Evolutionary conservation across 1,140 invertebrate species (phyloP).

Genomic region (Nixonia krombeini): DNA sequence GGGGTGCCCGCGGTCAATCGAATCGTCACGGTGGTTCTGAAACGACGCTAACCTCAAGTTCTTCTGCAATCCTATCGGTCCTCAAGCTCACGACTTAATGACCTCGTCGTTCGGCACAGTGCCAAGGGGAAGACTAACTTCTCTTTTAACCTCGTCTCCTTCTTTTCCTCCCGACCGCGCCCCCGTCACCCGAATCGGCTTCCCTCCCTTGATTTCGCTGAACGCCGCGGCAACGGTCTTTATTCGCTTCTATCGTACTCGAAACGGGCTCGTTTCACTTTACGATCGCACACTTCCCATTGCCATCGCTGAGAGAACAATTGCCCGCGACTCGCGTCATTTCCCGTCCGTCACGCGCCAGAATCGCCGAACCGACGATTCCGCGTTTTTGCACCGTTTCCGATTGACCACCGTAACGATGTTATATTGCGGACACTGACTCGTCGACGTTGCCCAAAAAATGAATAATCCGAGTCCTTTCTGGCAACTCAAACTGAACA

Average conservation of each 20-base stretch:
- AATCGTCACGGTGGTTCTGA: constrained; percentile 40
- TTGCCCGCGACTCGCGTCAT: not conserved
- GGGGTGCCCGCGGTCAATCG: constrained; percentile 36
- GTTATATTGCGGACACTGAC: too few species aligned
- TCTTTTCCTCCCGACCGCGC: constrained; percentile 11
- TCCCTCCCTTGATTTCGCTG: too few species aligned
- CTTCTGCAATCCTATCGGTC: constrained; percentile 31
- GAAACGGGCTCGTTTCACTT: not conserved
- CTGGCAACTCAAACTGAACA: too few species aligned
- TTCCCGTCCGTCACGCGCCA: too few species aligned
- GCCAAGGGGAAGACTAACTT: constrained; percentile 42
- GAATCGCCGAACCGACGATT: too few species aligned
- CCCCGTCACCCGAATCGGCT: constrained; percentile 8
- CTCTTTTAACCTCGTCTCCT: constrained; percentile 25
- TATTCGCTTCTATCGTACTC: too few species aligned
- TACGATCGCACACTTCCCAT: not conserved
- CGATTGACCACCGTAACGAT: too few species aligned
- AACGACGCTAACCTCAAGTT: constrained; percentile 47
- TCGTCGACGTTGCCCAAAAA: too few species aligned
- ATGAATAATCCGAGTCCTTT: too few species aligned
- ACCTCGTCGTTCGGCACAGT: constrained; percentile 37
- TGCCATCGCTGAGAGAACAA: not conserved
- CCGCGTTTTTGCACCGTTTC: too few species aligned
- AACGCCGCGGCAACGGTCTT: too few species aligned
- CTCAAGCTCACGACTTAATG: constrained; percentile 49